Conservation (phyloP, 2,797 vertebrate genomes). For the Silurus lanzhouensis region DNA sequence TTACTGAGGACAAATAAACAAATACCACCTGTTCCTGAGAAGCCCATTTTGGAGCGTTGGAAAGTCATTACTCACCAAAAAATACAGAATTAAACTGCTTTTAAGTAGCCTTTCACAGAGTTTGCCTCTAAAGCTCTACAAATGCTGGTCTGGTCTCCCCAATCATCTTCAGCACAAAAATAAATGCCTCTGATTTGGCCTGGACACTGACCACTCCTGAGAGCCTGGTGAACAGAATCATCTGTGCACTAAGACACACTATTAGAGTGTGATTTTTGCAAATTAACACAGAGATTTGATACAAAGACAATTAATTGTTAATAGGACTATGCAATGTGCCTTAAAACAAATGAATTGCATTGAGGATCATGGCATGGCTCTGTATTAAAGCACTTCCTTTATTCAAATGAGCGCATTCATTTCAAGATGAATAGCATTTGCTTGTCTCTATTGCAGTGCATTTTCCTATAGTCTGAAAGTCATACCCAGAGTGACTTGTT, state of each 20-base stretch:
- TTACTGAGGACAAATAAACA: neutral
- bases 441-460: slow-evolving; percentile 12
- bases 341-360: neutral
- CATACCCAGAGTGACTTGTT: slow-evolving; percentile 59
- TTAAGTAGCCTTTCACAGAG: neutral
- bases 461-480: slow-evolving; percentile 40
- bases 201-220: neutral
- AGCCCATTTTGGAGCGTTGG: neutral
- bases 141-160: neutral
- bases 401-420: slow-evolving; percentile 20
- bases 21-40: neutral
- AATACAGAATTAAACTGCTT: neutral
- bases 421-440: slow-evolving; percentile 36
- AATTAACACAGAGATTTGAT: neutral
- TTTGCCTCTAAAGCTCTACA: neutral
- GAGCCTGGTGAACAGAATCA: no score
- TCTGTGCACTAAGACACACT: neutral
- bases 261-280: neutral
- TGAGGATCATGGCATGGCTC: neutral
- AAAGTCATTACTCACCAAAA: neutral
- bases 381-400: neutral
- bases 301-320: no score
- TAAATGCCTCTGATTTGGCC: no score
- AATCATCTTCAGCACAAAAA: neutral
- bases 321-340: neutral